Evolutionary conservation across 64 coral and sea anemone genomes (phyloP).

Genomic region (Stichodactyla helianthus): DNA sequence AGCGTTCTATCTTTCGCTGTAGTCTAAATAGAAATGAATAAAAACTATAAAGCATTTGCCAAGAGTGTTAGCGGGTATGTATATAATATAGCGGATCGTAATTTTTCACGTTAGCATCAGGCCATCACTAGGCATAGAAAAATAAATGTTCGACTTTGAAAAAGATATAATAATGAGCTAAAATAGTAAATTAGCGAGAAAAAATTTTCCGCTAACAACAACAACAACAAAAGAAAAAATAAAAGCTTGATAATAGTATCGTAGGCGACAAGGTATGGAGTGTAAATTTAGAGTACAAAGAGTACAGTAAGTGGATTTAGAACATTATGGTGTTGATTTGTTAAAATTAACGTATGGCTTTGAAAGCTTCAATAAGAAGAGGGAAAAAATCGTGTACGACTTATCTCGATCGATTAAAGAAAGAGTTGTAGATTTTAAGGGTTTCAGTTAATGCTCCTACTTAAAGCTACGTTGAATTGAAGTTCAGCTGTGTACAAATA

Average conservation of each 20-base stretch:
- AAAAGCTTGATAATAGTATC: neutral
- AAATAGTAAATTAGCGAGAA: neutral
- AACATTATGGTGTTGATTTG: no score
- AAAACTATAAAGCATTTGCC: neutral
- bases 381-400: no score
- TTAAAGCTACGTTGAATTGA: neutral
- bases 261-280: neutral
- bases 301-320: no score
- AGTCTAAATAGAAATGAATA: neutral
- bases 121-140: neutral
- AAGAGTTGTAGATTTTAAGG: neutral
- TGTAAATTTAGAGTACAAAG: neutral
- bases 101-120: neutral
- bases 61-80: neutral
- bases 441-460: neutral
- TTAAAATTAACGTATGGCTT: no score
- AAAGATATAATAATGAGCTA: neutral
- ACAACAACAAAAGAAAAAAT: neutral
- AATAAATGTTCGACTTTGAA: neutral
- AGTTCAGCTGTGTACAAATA: no score
- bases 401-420: no score
- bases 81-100: neutral
- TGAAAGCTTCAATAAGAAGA: no score
- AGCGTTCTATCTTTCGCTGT: slow-evolving; percentile 20
- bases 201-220: neutral